Evolutionary conservation across 2,113 vertebrate species (phyloP).

Genomic region (Ifrita kowaldi): DNA sequence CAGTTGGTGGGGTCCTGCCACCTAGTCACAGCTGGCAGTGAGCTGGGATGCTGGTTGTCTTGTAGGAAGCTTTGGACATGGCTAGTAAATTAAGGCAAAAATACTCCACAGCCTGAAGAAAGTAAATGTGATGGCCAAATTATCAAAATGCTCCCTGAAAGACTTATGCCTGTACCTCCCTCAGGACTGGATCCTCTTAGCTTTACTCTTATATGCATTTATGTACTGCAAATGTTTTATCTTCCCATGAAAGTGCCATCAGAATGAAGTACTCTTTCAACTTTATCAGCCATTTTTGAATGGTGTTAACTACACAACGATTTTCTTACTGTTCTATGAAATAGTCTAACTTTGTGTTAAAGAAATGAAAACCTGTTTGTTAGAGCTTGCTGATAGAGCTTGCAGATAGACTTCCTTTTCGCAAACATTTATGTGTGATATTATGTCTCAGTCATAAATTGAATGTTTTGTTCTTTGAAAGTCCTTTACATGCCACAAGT

Average conservation of each 20-base stretch:
- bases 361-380: not conserved
- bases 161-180: not conserved
- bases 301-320: not conserved
- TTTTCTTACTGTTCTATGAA: constrained; percentile 1
- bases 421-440: not conserved
- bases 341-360: not conserved
- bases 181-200: not conserved
- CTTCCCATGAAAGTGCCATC: not conserved
- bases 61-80: not conserved
- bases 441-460: not conserved
- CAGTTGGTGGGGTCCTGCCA: not conserved
- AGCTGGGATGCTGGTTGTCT: not conserved
- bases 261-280: not conserved
- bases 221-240: not conserved
- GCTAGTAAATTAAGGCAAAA: not conserved
- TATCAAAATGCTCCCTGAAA: not conserved
- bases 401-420: not conserved
- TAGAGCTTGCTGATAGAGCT: not conserved
- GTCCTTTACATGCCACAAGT: not conserved
- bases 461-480: not conserved
- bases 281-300: not conserved
- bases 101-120: not conserved
- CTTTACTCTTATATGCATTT: not conserved
- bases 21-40: not conserved
- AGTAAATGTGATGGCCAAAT: not conserved